Base-by-base conservation (phyloP, 2,888 invertebrate genomes). In the Ornithoptera priamus region DNA sequence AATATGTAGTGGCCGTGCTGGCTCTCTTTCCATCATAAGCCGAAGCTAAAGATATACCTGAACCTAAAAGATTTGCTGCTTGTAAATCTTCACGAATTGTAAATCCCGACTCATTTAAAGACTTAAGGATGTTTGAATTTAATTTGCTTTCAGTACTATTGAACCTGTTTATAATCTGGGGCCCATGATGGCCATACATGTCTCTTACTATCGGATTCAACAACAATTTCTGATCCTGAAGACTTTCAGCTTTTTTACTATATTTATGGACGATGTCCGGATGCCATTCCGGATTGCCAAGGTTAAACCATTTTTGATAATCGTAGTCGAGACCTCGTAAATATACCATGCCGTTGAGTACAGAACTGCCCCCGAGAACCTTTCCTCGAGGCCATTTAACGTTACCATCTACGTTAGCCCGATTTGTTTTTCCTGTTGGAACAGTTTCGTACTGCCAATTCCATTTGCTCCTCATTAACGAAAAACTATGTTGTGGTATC, bases 391-490 rank as follows among this genome's bases (percentile, higher is more conserved):
- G 92, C 94, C 94, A 94, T 5, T 61, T 81, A 72, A 66, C 81
- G 78, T 62, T 82, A 79, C 69, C 80, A 76, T 58, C 86, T 87
- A 93, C 96, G 97, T 77, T 96, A 87, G 81, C 96, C 96, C 0
- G 94, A 93, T 62, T 92, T 94, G 39, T 95, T 95, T 80, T 96
- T 95, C 0, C 96, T 95, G 77, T 96, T 96, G 0, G 96, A 96
- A 82, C 95, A 95, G 69, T 70, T 57, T 15, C 62, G 83, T 97
- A 97, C 80, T 95, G 94, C 97, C 97, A 97, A 82, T 97, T 97
- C 69, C 96, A 86, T 78, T 75, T 68, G 10, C 81, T 89, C 76
- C 94, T 60, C 22, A 46, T 76, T n/a, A 85, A 53, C 0, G 53
- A 30, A 30, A 46, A 68, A 20, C 77, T 71, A 17, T 82, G 60